A percentile compares a stretch with the other conserved stretches of the same genome.
These are phyloP conservation scores for Erannis defoliaria DNA, from an alignment of 2,888 invertebrate species.

Conservation along the genomic window DNA sequence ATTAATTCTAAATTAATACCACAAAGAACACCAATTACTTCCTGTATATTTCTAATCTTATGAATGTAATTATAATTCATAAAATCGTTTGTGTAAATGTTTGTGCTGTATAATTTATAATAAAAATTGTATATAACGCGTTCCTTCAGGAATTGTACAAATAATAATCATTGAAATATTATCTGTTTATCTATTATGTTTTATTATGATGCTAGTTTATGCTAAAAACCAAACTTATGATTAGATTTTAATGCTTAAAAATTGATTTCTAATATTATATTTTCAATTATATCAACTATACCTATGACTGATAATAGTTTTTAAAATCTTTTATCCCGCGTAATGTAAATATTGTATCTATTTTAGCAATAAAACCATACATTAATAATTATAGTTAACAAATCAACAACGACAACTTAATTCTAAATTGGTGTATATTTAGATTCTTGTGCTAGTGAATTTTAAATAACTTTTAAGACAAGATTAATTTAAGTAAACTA, in stretches of 20 bases:
- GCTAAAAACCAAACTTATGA: conserved; percentile 50
- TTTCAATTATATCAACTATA: conserved; percentile 56
- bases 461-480: conserved; percentile 48
- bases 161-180: conserved; percentile 28
- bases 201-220: conserved; percentile 38
- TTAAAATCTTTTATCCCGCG: conserved; percentile 64
- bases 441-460: conserved; percentile 58
- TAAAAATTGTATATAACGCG: conserved; percentile 43
- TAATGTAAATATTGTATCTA: conserved; percentile 62
- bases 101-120: conserved; percentile 44
- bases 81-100: conserved; percentile 45
- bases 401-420: conserved; percentile 84
- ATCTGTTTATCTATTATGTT: conserved; percentile 21
- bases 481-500: conserved; percentile 59
- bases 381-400: conserved; percentile 58
- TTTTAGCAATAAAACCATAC: conserved; percentile 52
- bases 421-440: conserved; percentile 81
- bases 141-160: conserved; percentile 46
- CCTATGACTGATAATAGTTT: conserved; percentile 81
- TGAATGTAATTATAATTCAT: conserved; percentile 67
- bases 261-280: conserved; percentile 40
- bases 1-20: conserved; percentile 60
- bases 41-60: conserved; percentile 78
- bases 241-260: conserved; percentile 45
- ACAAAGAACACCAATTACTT: conserved; percentile 79